Evolutionary conservation across 2,113 vertebrate genomes (phyloP).

Genomic region (Solenodon paradoxus): DNA sequence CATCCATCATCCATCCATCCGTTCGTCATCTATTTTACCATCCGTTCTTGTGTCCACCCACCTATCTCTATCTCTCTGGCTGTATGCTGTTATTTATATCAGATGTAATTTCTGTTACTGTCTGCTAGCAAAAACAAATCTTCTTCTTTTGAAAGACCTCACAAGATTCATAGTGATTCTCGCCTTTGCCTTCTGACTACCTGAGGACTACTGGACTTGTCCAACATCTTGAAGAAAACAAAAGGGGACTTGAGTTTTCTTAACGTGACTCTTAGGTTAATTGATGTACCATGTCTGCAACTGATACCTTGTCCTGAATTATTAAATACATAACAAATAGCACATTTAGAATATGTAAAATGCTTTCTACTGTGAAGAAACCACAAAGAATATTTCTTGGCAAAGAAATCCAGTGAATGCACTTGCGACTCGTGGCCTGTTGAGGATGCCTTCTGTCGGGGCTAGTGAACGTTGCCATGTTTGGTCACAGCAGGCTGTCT

Average conservation of each 20-base stretch:
- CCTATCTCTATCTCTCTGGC: too few relatives aligned
- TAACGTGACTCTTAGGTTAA: neutral
- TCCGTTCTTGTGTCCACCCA: neutral
- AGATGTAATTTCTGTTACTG: neutral
- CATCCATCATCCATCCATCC: too few relatives aligned
- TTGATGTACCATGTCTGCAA: neutral
- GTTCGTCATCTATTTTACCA: too few relatives aligned
- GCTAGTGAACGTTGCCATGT: neutral
- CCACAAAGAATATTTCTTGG: neutral
- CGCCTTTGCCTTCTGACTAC: neutral
- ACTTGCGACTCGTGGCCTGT: rapidly evolving
- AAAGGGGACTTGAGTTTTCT: neutral
- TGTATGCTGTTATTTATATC: neutral
- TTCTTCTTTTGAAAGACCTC: neutral
- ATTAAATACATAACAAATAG: neutral
- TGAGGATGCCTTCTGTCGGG: too few relatives aligned
- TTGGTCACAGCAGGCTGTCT: rapidly evolving
- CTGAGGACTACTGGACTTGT: neutral
- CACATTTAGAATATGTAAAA: neutral
- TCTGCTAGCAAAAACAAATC: neutral
- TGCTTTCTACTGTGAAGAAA: neutral
- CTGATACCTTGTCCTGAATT: neutral
- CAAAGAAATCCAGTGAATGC: neutral
- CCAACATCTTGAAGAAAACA: neutral
- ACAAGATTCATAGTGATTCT: neutral